A percentile compares a stretch with the other conserved stretches of the same genome.
These are phyloP conservation scores for Cephus pulcher DNA, from an alignment of 2,888 invertebrate genomes.

Conservation along the genomic window DNA sequence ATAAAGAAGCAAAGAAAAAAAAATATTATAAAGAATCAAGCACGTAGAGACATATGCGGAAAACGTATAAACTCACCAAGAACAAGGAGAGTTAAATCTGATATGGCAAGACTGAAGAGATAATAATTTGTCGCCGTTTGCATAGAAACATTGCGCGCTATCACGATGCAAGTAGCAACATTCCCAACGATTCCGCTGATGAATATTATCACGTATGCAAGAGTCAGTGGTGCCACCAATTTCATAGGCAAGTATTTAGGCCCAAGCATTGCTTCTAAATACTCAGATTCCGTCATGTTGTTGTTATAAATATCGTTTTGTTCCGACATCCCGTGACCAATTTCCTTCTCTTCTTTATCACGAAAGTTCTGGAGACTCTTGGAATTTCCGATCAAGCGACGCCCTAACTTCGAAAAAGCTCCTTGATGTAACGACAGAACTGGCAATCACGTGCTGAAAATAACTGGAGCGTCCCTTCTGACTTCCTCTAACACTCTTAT, in stretches of 20 bases:
- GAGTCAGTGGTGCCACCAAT: slow-evolving; percentile 70
- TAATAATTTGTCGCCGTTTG: slow-evolving; percentile 94
- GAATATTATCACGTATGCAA: slow-evolving; percentile 81
- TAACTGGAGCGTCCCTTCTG: neutral
- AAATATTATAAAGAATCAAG: neutral
- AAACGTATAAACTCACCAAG: slow-evolving; percentile 75
- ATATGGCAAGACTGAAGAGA: slow-evolving; percentile 87
- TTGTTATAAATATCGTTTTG: neutral
- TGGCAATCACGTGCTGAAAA: neutral
- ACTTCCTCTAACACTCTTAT: neutral
- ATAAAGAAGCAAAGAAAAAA: neutral
- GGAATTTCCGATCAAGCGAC: neutral
- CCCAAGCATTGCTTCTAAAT: slow-evolving; percentile 61
- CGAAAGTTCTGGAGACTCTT: neutral
- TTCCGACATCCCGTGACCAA: neutral
- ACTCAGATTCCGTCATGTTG: slow-evolving; percentile 62
- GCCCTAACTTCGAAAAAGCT: neutral
- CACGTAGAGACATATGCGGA: neutral
- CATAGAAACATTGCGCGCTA: slow-evolving; percentile 82
- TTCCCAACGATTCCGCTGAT: slow-evolving; percentile 88
- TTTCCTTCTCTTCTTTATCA: neutral
- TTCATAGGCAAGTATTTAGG: slow-evolving; percentile 63
- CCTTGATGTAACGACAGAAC: neutral
- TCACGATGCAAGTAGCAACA: slow-evolving; percentile 85
- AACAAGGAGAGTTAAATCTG: slow-evolving; percentile 83